Evolutionary conservation across 2,113 vertebrate genomes (phyloP).

Genomic region (Alethe castanea): DNA sequence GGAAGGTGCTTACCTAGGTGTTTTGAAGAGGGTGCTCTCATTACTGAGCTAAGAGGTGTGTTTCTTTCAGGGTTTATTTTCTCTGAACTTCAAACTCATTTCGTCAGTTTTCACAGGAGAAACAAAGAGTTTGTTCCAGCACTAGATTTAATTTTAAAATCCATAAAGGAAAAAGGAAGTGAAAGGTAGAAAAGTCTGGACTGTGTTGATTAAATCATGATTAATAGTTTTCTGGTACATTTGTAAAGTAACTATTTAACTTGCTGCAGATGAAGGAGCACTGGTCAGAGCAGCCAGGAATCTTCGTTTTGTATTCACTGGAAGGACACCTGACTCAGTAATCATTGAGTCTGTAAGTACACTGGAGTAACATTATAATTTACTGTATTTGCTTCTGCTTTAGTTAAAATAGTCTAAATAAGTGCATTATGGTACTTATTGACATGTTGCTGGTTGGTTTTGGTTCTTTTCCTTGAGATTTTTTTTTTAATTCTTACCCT

Average conservation of each 20-base stretch:
- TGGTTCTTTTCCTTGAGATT: neutral
- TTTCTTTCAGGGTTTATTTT: neutral
- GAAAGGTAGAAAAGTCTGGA: neutral
- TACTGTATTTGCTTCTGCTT: neutral
- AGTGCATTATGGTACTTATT: neutral
- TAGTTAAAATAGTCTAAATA: neutral
- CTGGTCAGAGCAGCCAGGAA: slow-evolving; percentile 90
- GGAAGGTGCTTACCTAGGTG: neutral
- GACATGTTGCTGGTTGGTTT: neutral
- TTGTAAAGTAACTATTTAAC: neutral
- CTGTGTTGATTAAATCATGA: neutral
- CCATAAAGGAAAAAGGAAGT: neutral
- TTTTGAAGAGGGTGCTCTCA: neutral
- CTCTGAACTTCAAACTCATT: neutral
- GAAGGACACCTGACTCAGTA: slow-evolving; percentile 92
- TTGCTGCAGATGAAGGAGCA: slow-evolving; percentile 89
- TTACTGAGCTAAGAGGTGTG: neutral
- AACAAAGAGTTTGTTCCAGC: neutral
- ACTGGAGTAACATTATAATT: neutral
- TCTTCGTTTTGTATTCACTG: slow-evolving; percentile 92
- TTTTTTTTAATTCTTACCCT: neutral
- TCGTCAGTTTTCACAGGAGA: neutral
- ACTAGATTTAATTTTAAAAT: neutral
- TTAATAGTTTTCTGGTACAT: neutral
- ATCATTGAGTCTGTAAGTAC: slow-evolving; percentile 89